Evolutionary conservation across 23 tunicate genomes (phyloP).

Genomic region (Trididemnum nubilum): DNA sequence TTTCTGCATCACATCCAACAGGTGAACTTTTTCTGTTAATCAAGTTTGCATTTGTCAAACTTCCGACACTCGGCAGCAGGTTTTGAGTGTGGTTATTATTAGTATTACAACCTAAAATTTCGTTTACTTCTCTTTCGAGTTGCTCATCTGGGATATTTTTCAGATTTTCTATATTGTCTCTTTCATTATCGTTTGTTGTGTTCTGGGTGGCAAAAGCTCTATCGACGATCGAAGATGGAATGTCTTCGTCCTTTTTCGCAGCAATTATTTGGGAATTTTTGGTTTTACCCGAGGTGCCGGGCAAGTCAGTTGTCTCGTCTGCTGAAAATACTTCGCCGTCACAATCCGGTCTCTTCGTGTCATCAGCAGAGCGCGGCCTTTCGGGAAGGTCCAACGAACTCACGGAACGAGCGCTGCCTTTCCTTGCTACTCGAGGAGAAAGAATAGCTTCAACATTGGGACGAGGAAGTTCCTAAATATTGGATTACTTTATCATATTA

Average conservation of each 20-base stretch:
- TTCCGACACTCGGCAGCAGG: too few relatives aligned
- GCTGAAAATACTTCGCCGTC: not conserved
- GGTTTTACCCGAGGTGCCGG: not conserved
- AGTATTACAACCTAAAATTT: slow-evolving; percentile 13
- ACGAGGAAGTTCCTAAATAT: too few relatives aligned
- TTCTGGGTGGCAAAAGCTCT: not conserved
- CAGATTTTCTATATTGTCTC: not conserved
- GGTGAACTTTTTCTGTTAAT: too few relatives aligned
- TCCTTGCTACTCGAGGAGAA: slow-evolving; percentile 55
- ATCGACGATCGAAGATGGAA: not conserved
- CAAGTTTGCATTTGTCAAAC: too few relatives aligned
- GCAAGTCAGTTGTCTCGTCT: not conserved
- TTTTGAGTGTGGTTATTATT: slow-evolving; percentile 31
- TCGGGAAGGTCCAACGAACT: slow-evolving; percentile 1
- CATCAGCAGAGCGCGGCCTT: slow-evolving; percentile 40
- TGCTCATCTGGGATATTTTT: slow-evolving; percentile 19
- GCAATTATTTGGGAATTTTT: too few relatives aligned
- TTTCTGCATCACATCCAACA: too few relatives aligned
- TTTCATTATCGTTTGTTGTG: not conserved
- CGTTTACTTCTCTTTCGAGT: slow-evolving; percentile 29
- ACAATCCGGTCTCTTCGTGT: not conserved
- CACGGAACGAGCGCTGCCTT: slow-evolving; percentile 56
- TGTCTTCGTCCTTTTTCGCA: too few relatives aligned
- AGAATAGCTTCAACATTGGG: slow-evolving; percentile 62
- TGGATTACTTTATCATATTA: too few relatives aligned